Conservation (phyloP, 2,888 invertebrate genomes). For the Sycophila texana region DNA sequence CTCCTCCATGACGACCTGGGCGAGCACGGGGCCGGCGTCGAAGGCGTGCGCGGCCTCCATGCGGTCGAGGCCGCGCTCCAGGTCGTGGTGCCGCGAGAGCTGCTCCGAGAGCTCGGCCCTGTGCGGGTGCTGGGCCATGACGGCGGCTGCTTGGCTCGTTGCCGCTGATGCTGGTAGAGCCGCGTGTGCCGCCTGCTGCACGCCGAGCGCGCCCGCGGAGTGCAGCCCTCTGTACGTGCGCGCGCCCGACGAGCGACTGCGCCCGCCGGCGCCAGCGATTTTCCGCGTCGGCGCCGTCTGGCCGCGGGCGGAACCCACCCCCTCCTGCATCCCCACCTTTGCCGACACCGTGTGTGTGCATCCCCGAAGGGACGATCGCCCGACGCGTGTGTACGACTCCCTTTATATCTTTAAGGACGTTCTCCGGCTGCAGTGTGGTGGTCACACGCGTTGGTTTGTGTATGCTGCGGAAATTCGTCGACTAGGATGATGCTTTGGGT, state of each 20-base stretch:
- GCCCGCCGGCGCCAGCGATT: conserved; percentile 37
- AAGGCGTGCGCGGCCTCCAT: conserved; percentile 34
- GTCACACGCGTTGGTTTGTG: no score
- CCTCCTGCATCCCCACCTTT: background rate
- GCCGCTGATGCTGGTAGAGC: background rate
- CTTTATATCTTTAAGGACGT: no score
- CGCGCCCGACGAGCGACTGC: conserved; percentile 32
- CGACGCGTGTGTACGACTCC: no score
- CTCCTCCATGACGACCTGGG: conserved; percentile 54
- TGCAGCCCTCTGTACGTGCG: background rate
- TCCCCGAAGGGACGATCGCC: no score
- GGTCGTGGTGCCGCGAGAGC: conserved; percentile 50
- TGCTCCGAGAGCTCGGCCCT: conserved; percentile 43
- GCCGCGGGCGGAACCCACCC: background rate
- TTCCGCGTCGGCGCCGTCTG: conserved; percentile 50
- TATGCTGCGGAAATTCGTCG: no score
- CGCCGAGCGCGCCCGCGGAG: background rate
- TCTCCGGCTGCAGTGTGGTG: no score
- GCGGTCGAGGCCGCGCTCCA: conserved; percentile 50
- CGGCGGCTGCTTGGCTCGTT: conserved; percentile 4
- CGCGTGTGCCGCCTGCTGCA: background rate
- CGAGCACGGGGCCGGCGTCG: conserved; percentile 34
- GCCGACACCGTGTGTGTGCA: no score
- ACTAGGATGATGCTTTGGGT: no score
- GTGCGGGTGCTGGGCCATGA: conserved; percentile 3